Base-by-base conservation (phyloP, 2,113 vertebrate species). In the Ciconia stormi region DNA sequence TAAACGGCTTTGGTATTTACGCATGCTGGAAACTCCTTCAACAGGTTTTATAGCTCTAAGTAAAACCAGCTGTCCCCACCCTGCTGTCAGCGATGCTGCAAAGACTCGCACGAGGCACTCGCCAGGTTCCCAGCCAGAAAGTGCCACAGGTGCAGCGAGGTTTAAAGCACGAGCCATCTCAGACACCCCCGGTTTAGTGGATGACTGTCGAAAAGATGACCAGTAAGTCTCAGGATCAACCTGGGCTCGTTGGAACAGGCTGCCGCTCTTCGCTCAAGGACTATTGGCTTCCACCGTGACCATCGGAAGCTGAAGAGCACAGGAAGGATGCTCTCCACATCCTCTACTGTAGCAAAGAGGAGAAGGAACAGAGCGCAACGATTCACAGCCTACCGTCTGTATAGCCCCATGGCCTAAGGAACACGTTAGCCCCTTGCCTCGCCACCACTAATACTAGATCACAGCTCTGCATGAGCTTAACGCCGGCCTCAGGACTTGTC, bases 21-120 rank as follows among this genome's bases (percentile, higher is more conserved):
- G 11, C 72, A 47, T 58, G 55, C 70, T 94, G 87, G 76, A 80
- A 63, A 88, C 56, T 87, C 80, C 72, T 91, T 84, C 49, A 20
- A 49, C 71, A 59, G 23, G 42, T 56, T 96, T 93, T 44, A 86
- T 10, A 74, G 62, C 78, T 90, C 55, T 97, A 97, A 97, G 94
- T 95, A 93, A 97, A 98, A 97, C 63, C 95, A 98, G 95, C 91
- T 97, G 97, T 77, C 62, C 88, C 86, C 61, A 22, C 53, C 87
- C 46, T 52, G 44, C 55, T 50, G 17, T 7, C 27, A 40, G 69
- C 49, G 53, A 83, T 11, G 40, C 20, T 13, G 22, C 40, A 16
- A 58, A 71, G 74, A n/a, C 47, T 23, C 70, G 9, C 8, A 27
- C 26, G 4, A 36, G 16, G n/a, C 29, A 17, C 26, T 20, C 7